Conservation (phyloP, 1,140 invertebrate species). For the Saccostrea echinata region DNA sequence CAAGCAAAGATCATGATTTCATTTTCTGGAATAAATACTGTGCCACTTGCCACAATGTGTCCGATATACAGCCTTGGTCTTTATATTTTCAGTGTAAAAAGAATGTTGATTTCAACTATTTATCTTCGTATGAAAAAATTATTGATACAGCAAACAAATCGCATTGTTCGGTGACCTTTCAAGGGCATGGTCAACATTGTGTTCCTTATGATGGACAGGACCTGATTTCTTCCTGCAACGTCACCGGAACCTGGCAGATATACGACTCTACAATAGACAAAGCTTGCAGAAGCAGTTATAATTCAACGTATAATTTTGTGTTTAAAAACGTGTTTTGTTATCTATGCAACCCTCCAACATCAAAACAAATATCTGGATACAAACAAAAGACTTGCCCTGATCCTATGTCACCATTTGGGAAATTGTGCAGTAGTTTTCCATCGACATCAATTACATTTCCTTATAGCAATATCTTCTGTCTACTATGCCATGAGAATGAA, state of each 20-base stretch:
- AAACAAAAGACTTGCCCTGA: not conserved
- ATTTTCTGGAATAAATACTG: not conserved
- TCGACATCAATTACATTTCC: not conserved
- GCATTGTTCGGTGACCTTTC: not conserved
- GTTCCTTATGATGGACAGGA: not conserved
- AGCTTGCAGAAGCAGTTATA: slow-evolving; percentile 27
- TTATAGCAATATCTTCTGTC: slow-evolving; percentile 14
- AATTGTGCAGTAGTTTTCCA: not conserved
- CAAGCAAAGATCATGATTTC: not conserved
- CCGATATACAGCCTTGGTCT: not conserved
- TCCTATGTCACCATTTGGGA: not conserved
- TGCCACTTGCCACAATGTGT: not conserved
- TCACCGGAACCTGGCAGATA: slow-evolving; percentile 42
- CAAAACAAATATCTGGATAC: not conserved
- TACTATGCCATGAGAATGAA: not conserved
- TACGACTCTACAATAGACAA: slow-evolving; percentile 41
- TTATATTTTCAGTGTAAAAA: not conserved
- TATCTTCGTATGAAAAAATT: not conserved
- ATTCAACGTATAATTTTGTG: not conserved
- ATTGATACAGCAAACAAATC: not conserved
- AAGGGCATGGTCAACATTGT: not conserved
- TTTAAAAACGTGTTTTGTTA: slow-evolving; percentile 51
- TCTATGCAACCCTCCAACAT: slow-evolving; percentile 27
- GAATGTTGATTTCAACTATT: not conserved
- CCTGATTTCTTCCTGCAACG: slow-evolving; percentile 36